A percentile compares a stretch with the other conserved stretches of the same genome.
These are phyloP conservation scores for Drosophila kanapiae DNA, from an alignment of 1,140 invertebrate genomes.

Conservation along the genomic window DNA sequence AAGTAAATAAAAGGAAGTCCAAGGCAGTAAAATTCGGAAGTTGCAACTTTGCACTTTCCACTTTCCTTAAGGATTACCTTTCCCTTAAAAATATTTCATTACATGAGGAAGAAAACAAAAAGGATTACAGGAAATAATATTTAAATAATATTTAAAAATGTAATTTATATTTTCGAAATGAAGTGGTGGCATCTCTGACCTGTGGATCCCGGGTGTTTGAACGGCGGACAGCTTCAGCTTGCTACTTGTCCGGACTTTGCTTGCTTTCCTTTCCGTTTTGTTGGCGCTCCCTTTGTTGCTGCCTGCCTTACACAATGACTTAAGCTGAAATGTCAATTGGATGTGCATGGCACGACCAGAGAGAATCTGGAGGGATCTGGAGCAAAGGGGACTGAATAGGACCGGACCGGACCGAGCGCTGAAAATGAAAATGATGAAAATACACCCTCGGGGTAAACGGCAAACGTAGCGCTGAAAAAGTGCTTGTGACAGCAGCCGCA, in stretches of 20 bases:
- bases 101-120: not conserved
- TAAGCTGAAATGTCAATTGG: slow-evolving; percentile 83
- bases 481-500: slow-evolving; percentile 75
- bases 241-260: slow-evolving; percentile 61
- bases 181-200: slow-evolving; percentile 21
- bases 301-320: slow-evolving; percentile 71
- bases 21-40: not conserved
- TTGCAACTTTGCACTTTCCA: not conserved
- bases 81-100: not conserved
- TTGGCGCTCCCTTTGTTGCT: slow-evolving; percentile 60
- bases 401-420: slow-evolving; percentile 27
- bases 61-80: too few species aligned
- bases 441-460: slow-evolving; percentile 73
- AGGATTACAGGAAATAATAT: not conserved
- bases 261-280: slow-evolving; percentile 64
- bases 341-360: slow-evolving; percentile 65
- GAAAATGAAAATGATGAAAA: slow-evolving; percentile 78
- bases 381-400: slow-evolving; percentile 14
- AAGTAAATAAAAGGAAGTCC: too few species aligned
- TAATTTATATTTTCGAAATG: too few species aligned
- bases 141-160: too few species aligned
- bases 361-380: slow-evolving; percentile 27
- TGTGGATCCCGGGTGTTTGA: slow-evolving; percentile 48
- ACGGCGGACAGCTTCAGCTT: slow-evolving; percentile 66
- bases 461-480: slow-evolving; percentile 74